Percentiles rank a stretch among this genome's conserved stretches.
These are phyloP conservation scores for Eutrigla gurnardus DNA, from an alignment of 2,797 vertebrate genomes.

Conservation along the genomic window DNA sequence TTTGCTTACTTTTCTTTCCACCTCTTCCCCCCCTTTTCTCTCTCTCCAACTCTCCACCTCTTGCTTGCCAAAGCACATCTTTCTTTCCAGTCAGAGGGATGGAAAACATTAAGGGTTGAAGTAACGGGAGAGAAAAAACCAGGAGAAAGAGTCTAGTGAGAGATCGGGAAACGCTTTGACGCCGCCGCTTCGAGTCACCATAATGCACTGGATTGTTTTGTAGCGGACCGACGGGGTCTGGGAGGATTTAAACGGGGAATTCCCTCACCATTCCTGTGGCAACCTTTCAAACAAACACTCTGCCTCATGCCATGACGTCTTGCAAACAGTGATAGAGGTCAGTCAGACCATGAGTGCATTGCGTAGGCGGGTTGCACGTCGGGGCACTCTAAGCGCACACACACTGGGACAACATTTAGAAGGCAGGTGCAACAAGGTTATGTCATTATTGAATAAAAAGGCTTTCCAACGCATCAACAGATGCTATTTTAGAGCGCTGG, in stretches of 20 bases:
- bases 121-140: not conserved
- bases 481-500: not conserved
- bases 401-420: not conserved
- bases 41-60: constrained; percentile 38
- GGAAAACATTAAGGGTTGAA: constrained; percentile 59
- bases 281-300: constrained; percentile 54
- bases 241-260: constrained; percentile 50
- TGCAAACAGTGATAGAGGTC: constrained; percentile 5
- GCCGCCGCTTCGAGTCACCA: constrained; percentile 26
- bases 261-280: constrained; percentile 61
- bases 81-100: constrained; percentile 51
- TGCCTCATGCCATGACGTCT: constrained; percentile 9
- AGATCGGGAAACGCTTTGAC: constrained; percentile 41
- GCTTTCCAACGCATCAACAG: not conserved
- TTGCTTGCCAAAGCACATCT: constrained; percentile 40
- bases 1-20: constrained; percentile 60
- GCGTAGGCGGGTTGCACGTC: too few species aligned
- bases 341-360: constrained; percentile 2
- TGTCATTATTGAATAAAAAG: constrained; percentile 22
- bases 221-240: constrained; percentile 19
- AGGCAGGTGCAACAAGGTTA: constrained; percentile 17
- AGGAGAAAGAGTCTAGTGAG: constrained; percentile 20
- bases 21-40: constrained; percentile 9
- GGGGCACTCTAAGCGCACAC: too few species aligned
- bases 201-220: constrained; percentile 72